Base-by-base conservation (phyloP, 2,113 vertebrate genomes). In the Prochilodus magdalenae region DNA sequence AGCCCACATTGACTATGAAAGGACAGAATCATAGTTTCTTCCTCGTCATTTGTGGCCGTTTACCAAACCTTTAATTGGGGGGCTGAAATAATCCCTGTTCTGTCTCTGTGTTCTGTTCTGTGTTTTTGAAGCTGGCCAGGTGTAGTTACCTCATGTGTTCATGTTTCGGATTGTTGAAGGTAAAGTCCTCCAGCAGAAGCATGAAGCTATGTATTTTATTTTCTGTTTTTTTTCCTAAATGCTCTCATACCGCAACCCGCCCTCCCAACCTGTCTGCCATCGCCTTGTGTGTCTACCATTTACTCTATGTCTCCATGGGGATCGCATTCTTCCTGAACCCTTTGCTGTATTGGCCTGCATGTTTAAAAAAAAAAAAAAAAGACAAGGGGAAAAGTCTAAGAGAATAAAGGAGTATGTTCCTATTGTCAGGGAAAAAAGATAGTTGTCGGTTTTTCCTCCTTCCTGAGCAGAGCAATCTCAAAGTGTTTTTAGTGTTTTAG, bases 241-340 rank as follows among this genome's bases (percentile, higher is more conserved):
- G 0, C n/a, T 65, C 18, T 70, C 59, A 80, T 73, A 75, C 81
- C n/a, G 36, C 65, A 47, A n/a, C 76, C 73, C 59, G 63, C 65
- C 82, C 77, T 30, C 57, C 74, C 76, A 71, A 59, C 75, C 36
- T 69, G 40, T 70, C 79, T 84, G 77, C 87, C 81, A 85, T 79
- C 67, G 80, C 81, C 55, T 86, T 74, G 59, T 84, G 82, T 92
- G 87, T 88, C 75, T 88, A 81, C 65, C 87, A 85, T 91, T 90
- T 87, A 69, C 69, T 86, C 53, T 29, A 76, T 83, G 88, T 94
- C 90, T 88, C 91, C 90, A 27, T 92, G 88, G 91, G 80, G 88
- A 88, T 33, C 24, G 85, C 90, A 89, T 89, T 91, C 93, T 87
- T 89, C 30, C 20, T 70, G 26, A 77, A 72, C 73, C 24, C 67